Evolutionary conservation across 2,888 invertebrate genomes (phyloP), one percentile per base, ranked within the genome.

Genomic region (Orchesellides sinensis): DNA sequence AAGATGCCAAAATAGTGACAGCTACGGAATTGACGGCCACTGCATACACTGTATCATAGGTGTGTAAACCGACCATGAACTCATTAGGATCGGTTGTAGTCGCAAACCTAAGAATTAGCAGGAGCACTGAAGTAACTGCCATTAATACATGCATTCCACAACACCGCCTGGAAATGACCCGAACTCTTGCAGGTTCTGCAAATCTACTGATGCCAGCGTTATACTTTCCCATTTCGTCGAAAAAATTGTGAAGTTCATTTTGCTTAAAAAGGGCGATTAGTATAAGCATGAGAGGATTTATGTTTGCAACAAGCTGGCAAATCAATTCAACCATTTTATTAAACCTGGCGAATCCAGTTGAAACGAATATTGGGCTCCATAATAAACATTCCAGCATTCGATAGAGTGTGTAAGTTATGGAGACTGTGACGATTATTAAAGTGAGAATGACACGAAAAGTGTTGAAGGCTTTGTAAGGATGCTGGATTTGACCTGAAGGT

Each of bases 251-350:
- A 0, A 61, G 5, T 1, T 27, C 23, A 29, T 8, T 19, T 12
- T n/a, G 1, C 49, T 52, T 68, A 10, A 78, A 69, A 0, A 78
- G 19, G 1, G 61, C 45, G 17, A 78, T 49, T 1, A 69, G 40
- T 19, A 78, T 54, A 5, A 78, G 35, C 49, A 69, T 61, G 0
- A 69, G 17, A 19, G 78, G 78, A 61, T 40, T 59, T 0, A 69
- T 2, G 29, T 61, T 35, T 14, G 78, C 45, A 32, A 69, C 25
- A 23, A 78, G 40, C 25, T 61, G 69, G 21, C 78, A 45, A 8
- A 27, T 35, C 12, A 78, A 45, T n/a, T 78, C 78, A 17, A 69
- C 78, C 69, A 78, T 69, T 25, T 61, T 78, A 27, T 78, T 78
- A 29, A 78, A 78, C 0, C 68, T 14, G 2, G 35, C 49, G 49